These are phyloP conservation scores for Oryzias celebensis DNA, from an alignment of 2,113 vertebrate species.

Conservation along the genomic window DNA sequence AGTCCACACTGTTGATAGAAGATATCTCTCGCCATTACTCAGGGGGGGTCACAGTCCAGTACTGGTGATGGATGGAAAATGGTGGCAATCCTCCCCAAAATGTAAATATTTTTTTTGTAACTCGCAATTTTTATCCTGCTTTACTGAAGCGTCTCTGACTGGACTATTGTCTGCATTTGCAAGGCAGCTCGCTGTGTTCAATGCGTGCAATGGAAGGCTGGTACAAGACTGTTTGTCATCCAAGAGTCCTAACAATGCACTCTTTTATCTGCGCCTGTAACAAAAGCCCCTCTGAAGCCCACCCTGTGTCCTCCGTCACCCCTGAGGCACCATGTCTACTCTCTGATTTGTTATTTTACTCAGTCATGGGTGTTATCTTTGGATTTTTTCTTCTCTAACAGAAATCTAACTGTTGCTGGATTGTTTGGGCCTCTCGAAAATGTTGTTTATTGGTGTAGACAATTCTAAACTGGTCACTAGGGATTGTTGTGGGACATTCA, in stretches of 20 bases:
- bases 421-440: too few relatives aligned
- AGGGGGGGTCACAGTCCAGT: neutral
- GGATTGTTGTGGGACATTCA: too few relatives aligned
- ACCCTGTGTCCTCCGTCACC: constrained; percentile 44
- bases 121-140: neutral
- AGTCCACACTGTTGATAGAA: constrained; percentile 27
- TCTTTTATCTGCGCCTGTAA: constrained; percentile 33
- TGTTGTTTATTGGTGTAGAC: too few relatives aligned
- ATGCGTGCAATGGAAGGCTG: constrained; percentile 57
- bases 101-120: neutral
- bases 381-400: neutral
- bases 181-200: constrained; percentile 43
- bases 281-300: constrained; percentile 59
- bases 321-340: constrained; percentile 12
- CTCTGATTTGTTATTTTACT: constrained; percentile 11
- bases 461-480: too few relatives aligned
- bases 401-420: too few relatives aligned
- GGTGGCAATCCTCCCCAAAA: too few relatives aligned
- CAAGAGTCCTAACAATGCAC: constrained; percentile 54
- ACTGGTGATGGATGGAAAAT: neutral
- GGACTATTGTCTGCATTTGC: constrained; percentile 49
- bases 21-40: constrained; percentile 3
- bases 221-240: constrained; percentile 52
- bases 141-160: constrained; percentile 2
- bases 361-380: neutral